phyloP scores from a whole-genome alignment of 2,113 vertebrate genomes.

The Hipposideros armiger region DNA sequence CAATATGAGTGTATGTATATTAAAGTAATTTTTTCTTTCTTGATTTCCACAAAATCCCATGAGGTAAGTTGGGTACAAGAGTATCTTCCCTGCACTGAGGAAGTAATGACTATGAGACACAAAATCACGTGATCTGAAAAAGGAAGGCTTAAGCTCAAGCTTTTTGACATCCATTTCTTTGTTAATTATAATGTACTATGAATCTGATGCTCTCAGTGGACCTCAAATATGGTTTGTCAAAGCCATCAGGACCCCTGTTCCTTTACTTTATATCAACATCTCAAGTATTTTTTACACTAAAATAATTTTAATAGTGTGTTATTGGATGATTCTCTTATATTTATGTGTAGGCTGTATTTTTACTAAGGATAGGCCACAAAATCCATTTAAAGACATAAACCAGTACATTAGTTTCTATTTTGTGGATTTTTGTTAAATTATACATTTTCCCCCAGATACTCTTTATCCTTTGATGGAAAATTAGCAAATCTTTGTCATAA shows the following conservation, averaged over 20 bases:
- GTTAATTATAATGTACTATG: background rate
- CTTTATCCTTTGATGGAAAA: background rate
- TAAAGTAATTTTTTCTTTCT: conserved; percentile 20
- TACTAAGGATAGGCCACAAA: conserved; percentile 8
- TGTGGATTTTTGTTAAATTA: background rate
- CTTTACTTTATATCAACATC: background rate
- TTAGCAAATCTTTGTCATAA: conserved; percentile 19
- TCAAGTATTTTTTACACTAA: conserved; percentile 15
- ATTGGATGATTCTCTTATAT: conserved; percentile 31
- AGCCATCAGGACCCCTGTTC: background rate
- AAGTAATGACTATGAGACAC: background rate
- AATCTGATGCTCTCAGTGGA: background rate
- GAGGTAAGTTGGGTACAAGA: background rate
- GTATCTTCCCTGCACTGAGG: background rate
- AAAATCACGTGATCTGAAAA: background rate
- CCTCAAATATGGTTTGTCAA: background rate
- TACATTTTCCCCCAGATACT: background rate
- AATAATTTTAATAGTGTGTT: background rate
- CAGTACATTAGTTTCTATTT: background rate
- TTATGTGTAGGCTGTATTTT: background rate
- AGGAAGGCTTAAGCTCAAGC: background rate
- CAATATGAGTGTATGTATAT: background rate
- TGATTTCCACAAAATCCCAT: background rate
- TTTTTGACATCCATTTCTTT: background rate
- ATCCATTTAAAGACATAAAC: background rate